Conservation (phyloP, 1,140 invertebrate species). For the Melanaphis sacchari region DNA sequence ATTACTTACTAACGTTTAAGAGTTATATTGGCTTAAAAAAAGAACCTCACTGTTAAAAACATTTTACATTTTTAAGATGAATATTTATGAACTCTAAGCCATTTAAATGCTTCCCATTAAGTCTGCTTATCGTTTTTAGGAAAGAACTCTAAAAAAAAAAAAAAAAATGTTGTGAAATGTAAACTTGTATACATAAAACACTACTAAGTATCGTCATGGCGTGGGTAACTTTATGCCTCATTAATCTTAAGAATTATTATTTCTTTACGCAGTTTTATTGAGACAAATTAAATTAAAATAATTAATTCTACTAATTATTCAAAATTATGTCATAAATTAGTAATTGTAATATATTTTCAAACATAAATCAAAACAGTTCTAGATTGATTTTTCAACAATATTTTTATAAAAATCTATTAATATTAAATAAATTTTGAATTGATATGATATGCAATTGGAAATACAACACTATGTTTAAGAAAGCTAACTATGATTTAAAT, state of each 20-base stretch:
- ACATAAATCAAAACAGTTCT: neutral
- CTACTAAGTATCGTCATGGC: neutral
- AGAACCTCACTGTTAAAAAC: neutral
- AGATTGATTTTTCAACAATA: neutral
- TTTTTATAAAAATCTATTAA: neutral
- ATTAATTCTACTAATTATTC: neutral
- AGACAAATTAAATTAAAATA: neutral
- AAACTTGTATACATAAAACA: neutral
- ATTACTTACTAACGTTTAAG: neutral
- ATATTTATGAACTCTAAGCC: neutral
- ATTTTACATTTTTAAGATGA: slow-evolving; percentile 16
- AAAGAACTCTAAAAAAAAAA: neutral
- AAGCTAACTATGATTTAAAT: no score
- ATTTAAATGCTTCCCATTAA: neutral
- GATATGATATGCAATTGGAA: neutral
- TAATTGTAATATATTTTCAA: neutral
- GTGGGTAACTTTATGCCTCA: neutral
- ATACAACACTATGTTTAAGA: neutral
- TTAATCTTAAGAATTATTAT: neutral
- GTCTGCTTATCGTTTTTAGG: neutral
- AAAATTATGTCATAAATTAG: neutral
- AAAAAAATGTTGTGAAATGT: neutral
- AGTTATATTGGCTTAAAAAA: neutral
- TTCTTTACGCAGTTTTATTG: neutral
- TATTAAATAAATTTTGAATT: neutral